Evolutionary conservation across 1,140 invertebrate species (phyloP).

Genomic region (Apis dorsata): DNA sequence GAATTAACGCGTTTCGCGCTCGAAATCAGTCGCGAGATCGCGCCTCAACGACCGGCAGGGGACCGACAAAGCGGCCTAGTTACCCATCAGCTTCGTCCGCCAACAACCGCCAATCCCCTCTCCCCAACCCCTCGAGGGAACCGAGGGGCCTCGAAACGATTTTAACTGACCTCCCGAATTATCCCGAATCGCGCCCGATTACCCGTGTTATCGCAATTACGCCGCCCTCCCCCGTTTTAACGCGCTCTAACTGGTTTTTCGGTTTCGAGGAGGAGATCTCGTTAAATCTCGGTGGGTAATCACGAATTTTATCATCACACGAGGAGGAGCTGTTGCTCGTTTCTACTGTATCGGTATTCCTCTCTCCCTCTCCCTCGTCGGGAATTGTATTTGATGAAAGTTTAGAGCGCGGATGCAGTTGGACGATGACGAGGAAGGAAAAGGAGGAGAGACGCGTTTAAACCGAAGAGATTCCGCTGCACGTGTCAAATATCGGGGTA

Average conservation of each 20-base stretch:
- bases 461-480: no score
- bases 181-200: conserved; percentile 37
- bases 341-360: no score
- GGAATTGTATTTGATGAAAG: no score
- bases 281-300: not conserved
- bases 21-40: conserved; percentile 48
- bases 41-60: not conserved
- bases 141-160: conserved; percentile 50
- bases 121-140: not conserved
- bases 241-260: not conserved
- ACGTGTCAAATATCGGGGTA: no score
- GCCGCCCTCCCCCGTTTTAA: not conserved
- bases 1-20: conserved; percentile 54
- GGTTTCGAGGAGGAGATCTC: not conserved
- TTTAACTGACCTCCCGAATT: conserved; percentile 58
- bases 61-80: conserved; percentile 24
- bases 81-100: conserved; percentile 37
- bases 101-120: conserved; percentile 2
- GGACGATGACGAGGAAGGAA: no score
- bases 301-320: not conserved
- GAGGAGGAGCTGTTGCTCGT: not conserved
- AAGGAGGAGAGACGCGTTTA: no score
- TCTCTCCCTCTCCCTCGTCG: not conserved
- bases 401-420: no score
- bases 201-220: conserved; percentile 40